These are phyloP conservation scores for Coptodon bakossiorum DNA, from an alignment of 2,113 vertebrate genomes.

Conservation along the genomic window DNA sequence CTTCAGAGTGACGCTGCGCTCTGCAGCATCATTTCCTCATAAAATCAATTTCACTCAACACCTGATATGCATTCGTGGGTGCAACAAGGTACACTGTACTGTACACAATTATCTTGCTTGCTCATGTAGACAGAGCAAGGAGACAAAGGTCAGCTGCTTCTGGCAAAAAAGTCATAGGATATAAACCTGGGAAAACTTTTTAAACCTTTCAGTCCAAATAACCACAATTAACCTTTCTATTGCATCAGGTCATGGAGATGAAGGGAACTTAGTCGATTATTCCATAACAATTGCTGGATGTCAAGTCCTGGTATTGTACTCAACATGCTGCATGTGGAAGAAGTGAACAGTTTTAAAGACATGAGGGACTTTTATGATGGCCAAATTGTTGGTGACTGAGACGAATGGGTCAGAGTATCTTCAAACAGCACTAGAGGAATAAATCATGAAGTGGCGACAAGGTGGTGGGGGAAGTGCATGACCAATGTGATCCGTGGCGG, in stretches of 20 bases:
- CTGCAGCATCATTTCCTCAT: constrained; percentile 3
- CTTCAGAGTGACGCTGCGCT: neutral
- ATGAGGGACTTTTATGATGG: neutral
- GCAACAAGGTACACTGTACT: constrained; percentile 1
- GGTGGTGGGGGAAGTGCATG: neutral
- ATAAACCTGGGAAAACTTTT: neutral
- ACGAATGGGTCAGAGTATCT: neutral
- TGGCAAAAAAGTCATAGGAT: neutral
- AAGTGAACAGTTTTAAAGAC: neutral
- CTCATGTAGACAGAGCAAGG: neutral
- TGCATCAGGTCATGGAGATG: neutral
- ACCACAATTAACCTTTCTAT: neutral
- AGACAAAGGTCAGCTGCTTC: neutral
- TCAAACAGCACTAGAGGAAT: neutral
- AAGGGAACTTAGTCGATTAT: neutral
- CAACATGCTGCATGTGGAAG: neutral
- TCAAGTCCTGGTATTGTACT: neutral
- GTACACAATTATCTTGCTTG: neutral
- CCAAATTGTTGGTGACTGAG: neutral
- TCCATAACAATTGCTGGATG: neutral
- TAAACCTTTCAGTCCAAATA: neutral
- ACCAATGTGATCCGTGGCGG: neutral
- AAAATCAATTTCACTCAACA: constrained; percentile 41
- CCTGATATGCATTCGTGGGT: constrained; percentile 11
- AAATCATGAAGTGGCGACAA: neutral